Evolutionary conservation across 1,140 invertebrate species (phyloP), one percentile per base, ranked within the genome.

Genomic region (Diorhabda carinulata): DNA sequence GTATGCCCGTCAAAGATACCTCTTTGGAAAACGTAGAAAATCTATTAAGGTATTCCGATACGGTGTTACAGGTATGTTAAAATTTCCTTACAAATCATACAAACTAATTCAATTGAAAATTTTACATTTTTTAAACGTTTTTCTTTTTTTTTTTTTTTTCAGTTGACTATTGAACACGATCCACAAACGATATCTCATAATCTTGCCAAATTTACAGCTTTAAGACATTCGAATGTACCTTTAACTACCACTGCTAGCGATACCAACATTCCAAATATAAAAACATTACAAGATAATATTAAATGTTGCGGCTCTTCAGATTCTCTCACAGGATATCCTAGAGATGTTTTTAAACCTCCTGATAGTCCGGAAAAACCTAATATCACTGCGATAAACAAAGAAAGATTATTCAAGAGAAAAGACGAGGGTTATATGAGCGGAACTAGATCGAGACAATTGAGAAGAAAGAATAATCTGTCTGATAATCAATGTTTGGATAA

Each of bases 91-190:
- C 25, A 25, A 25, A 25, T 25, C 25, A 25, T 25, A 25, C 25
- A 25, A 25, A 25, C 25, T 25, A 25, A 25, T 25, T 25, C 1
- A 25, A 25, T 7, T 7, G n/a, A 56, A 57, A 57, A 10, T 10
- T 57, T 57, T 57, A 57, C 25, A 57, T 57, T 57, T 57, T 25
- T 1, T 25, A 25, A 25, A 25, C 25, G 25, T 25, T 25, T 25
- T 25, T 25, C 25, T 25, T 25, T 25, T 59, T 3, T 60, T 59
- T 10, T 5, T 25, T 25, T 64, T 47, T 72, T 76, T 72, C 80
- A 93, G 87, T 80, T 94, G 66, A 94, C 92, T 44, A 93, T 97
- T 72, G 95, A 97, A 80, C 92, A 95, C 76, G 93, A 94, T 81
- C 92, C 93, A 43, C 90, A 91, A 69, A 85, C 89, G n/a, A 80